Evolutionary conservation across 2,888 invertebrate genomes (phyloP).

Genomic region (Ceriagrion tenellum): DNA sequence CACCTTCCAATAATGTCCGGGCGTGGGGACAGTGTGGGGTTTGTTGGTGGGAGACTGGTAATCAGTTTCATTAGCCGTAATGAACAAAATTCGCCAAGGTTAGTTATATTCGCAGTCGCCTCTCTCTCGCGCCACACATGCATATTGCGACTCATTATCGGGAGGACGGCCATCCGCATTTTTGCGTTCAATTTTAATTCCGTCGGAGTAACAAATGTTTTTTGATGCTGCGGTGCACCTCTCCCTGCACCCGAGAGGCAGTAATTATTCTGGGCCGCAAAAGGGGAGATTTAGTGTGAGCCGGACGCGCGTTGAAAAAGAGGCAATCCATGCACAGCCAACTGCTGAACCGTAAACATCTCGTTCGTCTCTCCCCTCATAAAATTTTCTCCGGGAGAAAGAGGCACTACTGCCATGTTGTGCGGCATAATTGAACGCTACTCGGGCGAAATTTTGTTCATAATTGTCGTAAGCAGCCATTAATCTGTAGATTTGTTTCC

Average conservation of each 20-base stretch:
- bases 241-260: neutral
- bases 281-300: neutral
- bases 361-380: neutral
- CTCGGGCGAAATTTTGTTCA: too few species aligned
- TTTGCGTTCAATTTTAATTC: conserved; percentile 5
- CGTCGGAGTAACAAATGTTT: neutral
- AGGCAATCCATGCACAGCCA: neutral
- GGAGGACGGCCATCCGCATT: neutral
- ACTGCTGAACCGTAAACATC: neutral
- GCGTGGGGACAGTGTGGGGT: neutral
- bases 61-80: conserved; percentile 24
- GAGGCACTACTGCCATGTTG: neutral
- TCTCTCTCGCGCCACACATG: neutral
- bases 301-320: neutral
- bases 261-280: neutral
- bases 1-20: neutral
- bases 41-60: neutral
- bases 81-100: neutral
- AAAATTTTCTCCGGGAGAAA: neutral
- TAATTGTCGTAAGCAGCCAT: too few species aligned
- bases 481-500: too few species aligned
- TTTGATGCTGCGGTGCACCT: neutral
- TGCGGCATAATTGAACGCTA: neutral
- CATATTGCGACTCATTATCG: conserved; percentile 27
- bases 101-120: neutral